Conservation (phyloP, 2,113 vertebrate species). For the Elephas maximus region DNA sequence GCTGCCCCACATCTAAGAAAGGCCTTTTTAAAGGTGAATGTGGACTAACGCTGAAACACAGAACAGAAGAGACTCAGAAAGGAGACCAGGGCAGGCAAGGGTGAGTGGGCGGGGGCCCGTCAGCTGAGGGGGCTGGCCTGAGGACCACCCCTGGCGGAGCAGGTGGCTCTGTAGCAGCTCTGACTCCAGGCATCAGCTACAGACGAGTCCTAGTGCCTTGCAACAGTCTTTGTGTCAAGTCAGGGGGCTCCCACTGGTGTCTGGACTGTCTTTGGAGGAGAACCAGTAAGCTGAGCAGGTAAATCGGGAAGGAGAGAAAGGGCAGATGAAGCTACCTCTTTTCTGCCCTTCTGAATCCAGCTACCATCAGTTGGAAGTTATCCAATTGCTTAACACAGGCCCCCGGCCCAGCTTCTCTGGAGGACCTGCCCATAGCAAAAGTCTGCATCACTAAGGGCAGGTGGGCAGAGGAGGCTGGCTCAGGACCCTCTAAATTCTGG, state of each 20-base stretch:
- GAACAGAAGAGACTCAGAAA: neutral
- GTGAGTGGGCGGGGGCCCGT: conserved; percentile 24
- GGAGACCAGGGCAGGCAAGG: neutral
- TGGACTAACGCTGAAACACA: neutral
- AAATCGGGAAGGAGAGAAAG: conserved; percentile 72
- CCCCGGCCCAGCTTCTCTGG: conserved; percentile 32
- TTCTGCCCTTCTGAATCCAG: neutral
- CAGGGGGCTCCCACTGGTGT: neutral
- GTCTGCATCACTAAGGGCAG: neutral
- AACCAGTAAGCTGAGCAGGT: conserved; percentile 75
- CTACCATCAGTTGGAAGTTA: conserved; percentile 63
- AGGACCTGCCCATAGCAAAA: conserved; percentile 44
- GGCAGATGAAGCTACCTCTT: neutral
- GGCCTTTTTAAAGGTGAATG: conserved; percentile 77
- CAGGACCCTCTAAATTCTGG: neutral
- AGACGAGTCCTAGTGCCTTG: neutral
- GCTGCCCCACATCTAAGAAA: conserved; percentile 76
- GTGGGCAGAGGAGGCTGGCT: neutral
- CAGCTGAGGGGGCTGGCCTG: conserved; percentile 45
- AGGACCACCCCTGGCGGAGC: neutral
- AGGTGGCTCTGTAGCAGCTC: conserved; percentile 74
- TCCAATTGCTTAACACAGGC: conserved; percentile 64
- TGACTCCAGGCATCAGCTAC: conserved; percentile 11
- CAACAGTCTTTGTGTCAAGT: neutral
- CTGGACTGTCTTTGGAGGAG: conserved; percentile 40